phyloP scores from a whole-genome alignment of 2,113 vertebrate species.

The Rattus norvegicus region GRCr8 NC_086035.1:5613001-5613500 shows the following conservation, averaged over 20 bases:
- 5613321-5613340: background rate
- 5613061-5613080: background rate
- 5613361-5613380: slow-evolving; percentile 24
- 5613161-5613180: slow-evolving; percentile 1
- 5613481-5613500: slow-evolving; percentile 55
- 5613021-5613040: background rate
- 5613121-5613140: background rate
- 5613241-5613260: background rate
- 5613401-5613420: background rate
- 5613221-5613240: slow-evolving; percentile 8
- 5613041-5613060: background rate
- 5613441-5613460: background rate
- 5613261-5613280: background rate
- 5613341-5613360: background rate
- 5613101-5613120: background rate
- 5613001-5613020: background rate
- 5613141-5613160: background rate
- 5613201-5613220: background rate
- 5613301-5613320: background rate
- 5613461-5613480: slow-evolving; percentile 28
- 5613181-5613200: background rate
- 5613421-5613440: background rate
- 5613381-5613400: background rate
- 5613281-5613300: background rate
- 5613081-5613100: background rate